phyloP scores from a whole-genome alignment of 2,113 vertebrate species.

The Hiodon tergisus region DNA sequence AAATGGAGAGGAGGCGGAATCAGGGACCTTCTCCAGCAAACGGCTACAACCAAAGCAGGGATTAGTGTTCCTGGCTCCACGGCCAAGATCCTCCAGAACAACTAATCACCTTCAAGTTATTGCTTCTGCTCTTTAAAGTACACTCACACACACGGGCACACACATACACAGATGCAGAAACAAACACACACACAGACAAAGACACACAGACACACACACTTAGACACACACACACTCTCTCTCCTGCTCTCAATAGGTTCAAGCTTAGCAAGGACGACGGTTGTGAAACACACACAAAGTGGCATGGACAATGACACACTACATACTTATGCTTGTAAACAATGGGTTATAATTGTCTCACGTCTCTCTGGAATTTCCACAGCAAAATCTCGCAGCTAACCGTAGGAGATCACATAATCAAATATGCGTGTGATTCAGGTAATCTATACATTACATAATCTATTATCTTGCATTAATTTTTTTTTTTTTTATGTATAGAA shows the following conservation, averaged over 20 bases:
- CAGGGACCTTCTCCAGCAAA: conserved; percentile 68
- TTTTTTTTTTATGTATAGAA: background rate
- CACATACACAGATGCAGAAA: background rate
- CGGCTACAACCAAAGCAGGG: conserved; percentile 72
- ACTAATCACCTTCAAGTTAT: conserved; percentile 67
- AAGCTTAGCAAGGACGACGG: too few species aligned
- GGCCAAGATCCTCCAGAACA: conserved; percentile 67
- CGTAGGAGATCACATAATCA: too few species aligned
- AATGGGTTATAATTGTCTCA: too few species aligned
- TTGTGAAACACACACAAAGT: background rate
- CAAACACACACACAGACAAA: too few species aligned
- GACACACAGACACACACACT: background rate
- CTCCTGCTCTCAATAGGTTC: background rate
- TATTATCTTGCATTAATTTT: too few species aligned
- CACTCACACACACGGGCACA: conserved; percentile 14
- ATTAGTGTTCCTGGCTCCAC: conserved; percentile 73
- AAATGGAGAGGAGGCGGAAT: conserved; percentile 73
- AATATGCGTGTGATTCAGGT: too few species aligned
- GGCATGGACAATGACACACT: too few species aligned
- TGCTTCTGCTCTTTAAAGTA: conserved; percentile 50
- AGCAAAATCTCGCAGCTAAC: too few species aligned
- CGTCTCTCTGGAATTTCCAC: too few species aligned
- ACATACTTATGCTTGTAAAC: too few species aligned
- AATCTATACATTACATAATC: too few species aligned
- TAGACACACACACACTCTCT: background rate